Evolutionary conservation across 2,888 invertebrate genomes (phyloP).

Genomic region (Patella pellucida): DNA sequence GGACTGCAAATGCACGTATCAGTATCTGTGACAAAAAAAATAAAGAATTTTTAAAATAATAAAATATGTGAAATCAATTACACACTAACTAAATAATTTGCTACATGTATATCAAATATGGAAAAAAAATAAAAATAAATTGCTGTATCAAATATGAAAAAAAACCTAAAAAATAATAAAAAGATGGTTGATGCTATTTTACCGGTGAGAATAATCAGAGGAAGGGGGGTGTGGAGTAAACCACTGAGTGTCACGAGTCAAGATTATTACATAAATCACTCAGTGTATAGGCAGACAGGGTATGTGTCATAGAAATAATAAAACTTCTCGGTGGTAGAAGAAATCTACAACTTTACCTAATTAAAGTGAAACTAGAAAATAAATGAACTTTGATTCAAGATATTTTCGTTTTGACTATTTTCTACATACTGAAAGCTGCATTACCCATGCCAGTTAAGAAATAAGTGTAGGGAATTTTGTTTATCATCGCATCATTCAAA

Average conservation of each 20-base stretch:
- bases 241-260: conserved; percentile 5
- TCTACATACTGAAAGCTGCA: conserved; percentile 4
- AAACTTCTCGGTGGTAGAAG: too few species aligned
- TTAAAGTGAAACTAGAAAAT: background rate
- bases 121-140: background rate
- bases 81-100: background rate
- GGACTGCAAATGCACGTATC: background rate
- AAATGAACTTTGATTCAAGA: background rate
- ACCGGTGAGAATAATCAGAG: conserved; percentile 10
- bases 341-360: too few species aligned
- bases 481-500: too few species aligned
- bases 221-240: background rate
- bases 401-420: background rate
- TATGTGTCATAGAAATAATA: background rate
- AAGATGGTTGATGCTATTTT: conserved; percentile 10
- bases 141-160: background rate
- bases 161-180: background rate
- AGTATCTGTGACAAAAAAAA: background rate
- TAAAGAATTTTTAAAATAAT: conserved; percentile 9
- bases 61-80: background rate
- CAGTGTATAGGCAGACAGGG: conserved; percentile 5
- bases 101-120: conserved; percentile 2
- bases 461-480: background rate
- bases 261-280: background rate
- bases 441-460: background rate